phyloP scores from a whole-genome alignment of 1,140 invertebrate species.

The Oedothorax gibbosus region DNA sequence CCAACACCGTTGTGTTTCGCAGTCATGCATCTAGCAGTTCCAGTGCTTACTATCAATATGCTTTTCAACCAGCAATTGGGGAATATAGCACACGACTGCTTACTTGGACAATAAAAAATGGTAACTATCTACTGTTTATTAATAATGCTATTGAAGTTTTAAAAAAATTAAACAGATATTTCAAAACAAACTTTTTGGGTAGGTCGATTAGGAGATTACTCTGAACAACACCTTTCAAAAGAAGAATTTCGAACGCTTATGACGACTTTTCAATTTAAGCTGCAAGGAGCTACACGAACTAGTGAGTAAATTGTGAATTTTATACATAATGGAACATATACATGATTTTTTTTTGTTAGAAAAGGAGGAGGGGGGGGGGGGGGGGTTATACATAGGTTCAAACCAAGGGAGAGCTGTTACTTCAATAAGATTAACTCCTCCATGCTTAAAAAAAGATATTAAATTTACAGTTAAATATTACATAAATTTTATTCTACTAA shows the following conservation, averaged over 20 bases:
- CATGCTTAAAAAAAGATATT: too few relatives aligned
- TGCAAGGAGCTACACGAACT: conserved; percentile 64
- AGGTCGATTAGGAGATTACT: conserved; percentile 61
- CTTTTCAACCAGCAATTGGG: conserved; percentile 45
- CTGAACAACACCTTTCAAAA: conserved; percentile 63
- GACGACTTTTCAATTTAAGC: conserved; percentile 63
- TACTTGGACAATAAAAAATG: conserved; percentile 50
- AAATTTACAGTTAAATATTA: too few relatives aligned
- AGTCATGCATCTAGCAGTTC: conserved; percentile 57
- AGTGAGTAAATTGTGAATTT: conserved; percentile 58
- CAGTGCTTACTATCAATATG: conserved; percentile 58
- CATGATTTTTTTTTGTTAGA: background rate
- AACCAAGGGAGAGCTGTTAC: too few relatives aligned
- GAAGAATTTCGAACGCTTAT: conserved; percentile 62
- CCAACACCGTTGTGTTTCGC: conserved; percentile 43
- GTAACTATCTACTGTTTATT: background rate
- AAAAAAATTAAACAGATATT: background rate
- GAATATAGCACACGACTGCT: conserved; percentile 44
- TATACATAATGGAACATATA: background rate
- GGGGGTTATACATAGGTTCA: too few relatives aligned
- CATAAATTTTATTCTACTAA: too few relatives aligned
- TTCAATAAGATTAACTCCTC: too few relatives aligned
- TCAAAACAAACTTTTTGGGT: background rate
- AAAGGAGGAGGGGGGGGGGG: background rate
- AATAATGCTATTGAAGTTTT: background rate